Evolutionary conservation across 2,888 invertebrate species (phyloP).

Genomic region (Nomada ruficornis): DNA sequence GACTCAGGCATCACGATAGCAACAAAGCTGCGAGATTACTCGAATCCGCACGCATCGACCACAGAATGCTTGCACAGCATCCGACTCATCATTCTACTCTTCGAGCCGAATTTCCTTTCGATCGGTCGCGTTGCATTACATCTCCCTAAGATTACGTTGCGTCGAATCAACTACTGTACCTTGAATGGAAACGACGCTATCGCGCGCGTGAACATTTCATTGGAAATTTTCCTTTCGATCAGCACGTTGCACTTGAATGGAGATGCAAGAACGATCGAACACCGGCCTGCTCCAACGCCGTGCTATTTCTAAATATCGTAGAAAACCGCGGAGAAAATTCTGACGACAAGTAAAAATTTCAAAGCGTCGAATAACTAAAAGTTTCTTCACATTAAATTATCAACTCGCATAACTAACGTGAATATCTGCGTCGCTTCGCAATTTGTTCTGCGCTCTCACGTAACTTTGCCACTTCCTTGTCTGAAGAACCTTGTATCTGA

Average conservation of each 20-base stretch:
- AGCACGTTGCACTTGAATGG: slow-evolving; percentile 33
- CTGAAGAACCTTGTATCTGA: too few species aligned
- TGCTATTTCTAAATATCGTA: too few species aligned
- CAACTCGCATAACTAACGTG: too few species aligned
- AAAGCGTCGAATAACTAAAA: too few species aligned
- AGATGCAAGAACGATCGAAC: slow-evolving; percentile 1
- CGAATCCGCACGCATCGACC: slow-evolving; percentile 12
- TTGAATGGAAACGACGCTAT: slow-evolving; percentile 60
- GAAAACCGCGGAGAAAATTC: too few species aligned
- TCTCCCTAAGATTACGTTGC: slow-evolving; percentile 46
- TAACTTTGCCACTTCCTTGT: too few species aligned
- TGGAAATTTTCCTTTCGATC: slow-evolving; percentile 44
- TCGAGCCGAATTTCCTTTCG: slow-evolving; percentile 34
- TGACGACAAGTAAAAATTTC: too few species aligned
- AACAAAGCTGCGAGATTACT: background rate
- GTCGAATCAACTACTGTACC: slow-evolving; percentile 45
- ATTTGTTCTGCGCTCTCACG: too few species aligned
- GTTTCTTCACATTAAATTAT: too few species aligned
- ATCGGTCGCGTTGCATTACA: slow-evolving; percentile 26
- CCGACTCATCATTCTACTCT: slow-evolving; percentile 29
- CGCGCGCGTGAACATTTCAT: slow-evolving; percentile 52
- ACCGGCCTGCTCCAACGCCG: too few species aligned
- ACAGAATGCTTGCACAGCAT: slow-evolving; percentile 18
- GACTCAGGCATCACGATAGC: background rate
- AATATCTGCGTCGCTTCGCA: too few species aligned